Evolutionary conservation across 2,888 invertebrate species (phyloP).

Genomic region (Meganola albula): DNA sequence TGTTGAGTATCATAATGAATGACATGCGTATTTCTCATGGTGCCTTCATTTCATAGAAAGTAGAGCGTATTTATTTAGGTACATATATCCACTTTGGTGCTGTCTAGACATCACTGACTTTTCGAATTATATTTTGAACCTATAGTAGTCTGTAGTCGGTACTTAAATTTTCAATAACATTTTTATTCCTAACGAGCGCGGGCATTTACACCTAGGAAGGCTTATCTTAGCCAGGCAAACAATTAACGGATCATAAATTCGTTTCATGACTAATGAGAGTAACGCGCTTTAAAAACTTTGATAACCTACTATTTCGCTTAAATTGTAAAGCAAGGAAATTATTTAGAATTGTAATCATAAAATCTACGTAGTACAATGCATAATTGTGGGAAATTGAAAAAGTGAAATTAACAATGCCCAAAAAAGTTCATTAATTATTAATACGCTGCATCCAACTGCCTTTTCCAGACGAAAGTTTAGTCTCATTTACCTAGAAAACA

Average conservation of each 20-base stretch:
- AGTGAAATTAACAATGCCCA: slow-evolving; percentile 52
- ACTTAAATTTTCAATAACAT: too few relatives aligned
- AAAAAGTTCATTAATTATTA: slow-evolving; percentile 52
- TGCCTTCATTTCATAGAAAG: too few relatives aligned
- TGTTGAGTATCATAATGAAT: slow-evolving; percentile 46
- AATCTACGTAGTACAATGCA: slow-evolving; percentile 31
- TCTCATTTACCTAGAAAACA: slow-evolving; percentile 74
- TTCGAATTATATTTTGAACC: too few relatives aligned
- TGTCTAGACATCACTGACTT: too few relatives aligned
- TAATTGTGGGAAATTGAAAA: slow-evolving; percentile 46
- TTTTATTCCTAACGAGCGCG: slow-evolving; percentile 7
- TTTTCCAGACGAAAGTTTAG: slow-evolving; percentile 58
- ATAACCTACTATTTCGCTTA: slow-evolving; percentile 21
- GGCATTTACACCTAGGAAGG: slow-evolving; percentile 41
- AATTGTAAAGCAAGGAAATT: slow-evolving; percentile 27
- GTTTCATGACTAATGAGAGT: slow-evolving; percentile 46
- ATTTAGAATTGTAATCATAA: slow-evolving; percentile 19
- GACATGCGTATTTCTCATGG: slow-evolving; percentile 32
- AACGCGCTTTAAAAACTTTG: slow-evolving; percentile 41
- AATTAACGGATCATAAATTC: slow-evolving; percentile 65
- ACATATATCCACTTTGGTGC: too few relatives aligned
- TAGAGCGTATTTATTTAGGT: too few relatives aligned
- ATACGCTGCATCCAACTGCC: slow-evolving; percentile 58
- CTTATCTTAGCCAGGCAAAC: slow-evolving; percentile 65
- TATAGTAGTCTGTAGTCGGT: too few relatives aligned